Evolutionary conservation across 2,888 invertebrate species (phyloP).

Genomic region (Aromia moschata): DNA sequence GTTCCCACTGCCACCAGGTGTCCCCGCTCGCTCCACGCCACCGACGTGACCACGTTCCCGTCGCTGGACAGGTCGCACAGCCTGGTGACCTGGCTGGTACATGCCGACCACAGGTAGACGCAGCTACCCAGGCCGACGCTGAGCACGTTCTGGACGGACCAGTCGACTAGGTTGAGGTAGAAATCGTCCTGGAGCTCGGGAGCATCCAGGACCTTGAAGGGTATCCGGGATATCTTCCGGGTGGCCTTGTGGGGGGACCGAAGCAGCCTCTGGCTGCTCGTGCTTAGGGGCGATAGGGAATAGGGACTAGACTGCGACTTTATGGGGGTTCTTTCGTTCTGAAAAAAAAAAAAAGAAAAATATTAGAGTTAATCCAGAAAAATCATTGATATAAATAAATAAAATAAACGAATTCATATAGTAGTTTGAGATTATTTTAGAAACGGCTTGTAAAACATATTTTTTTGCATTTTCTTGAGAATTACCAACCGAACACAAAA

Average conservation of each 20-base stretch:
- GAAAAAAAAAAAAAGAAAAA: constrained; percentile 58
- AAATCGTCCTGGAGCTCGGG: constrained; percentile 99
- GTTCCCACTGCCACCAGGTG: constrained; percentile 98
- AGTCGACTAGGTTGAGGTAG: constrained; percentile 98
- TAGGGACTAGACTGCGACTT: constrained; percentile 86
- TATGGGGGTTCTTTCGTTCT: constrained; percentile 71
- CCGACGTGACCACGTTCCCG: constrained; percentile 96
- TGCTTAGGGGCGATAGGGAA: constrained; percentile 94
- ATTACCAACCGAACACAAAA: no score
- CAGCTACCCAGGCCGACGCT: constrained; percentile 98
- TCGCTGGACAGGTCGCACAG: constrained; percentile 94
- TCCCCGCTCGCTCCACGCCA: constrained; percentile 98
- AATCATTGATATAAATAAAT: no score
- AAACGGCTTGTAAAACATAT: no score
- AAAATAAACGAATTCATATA: no score
- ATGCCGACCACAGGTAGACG: constrained; percentile 99
- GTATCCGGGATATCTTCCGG: constrained; percentile 97
- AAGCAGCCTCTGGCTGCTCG: constrained; percentile 92
- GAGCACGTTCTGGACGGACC: constrained; percentile 97
- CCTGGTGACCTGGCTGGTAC: constrained; percentile 96
- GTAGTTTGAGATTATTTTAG: no score
- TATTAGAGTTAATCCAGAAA: no score
- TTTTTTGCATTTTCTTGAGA: no score
- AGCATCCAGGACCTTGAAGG: constrained; percentile 95
- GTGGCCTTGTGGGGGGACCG: constrained; percentile 97